Evolutionary conservation across 2,797 vertebrate species (phyloP).

Genomic region (Menidia menidia): DNA sequence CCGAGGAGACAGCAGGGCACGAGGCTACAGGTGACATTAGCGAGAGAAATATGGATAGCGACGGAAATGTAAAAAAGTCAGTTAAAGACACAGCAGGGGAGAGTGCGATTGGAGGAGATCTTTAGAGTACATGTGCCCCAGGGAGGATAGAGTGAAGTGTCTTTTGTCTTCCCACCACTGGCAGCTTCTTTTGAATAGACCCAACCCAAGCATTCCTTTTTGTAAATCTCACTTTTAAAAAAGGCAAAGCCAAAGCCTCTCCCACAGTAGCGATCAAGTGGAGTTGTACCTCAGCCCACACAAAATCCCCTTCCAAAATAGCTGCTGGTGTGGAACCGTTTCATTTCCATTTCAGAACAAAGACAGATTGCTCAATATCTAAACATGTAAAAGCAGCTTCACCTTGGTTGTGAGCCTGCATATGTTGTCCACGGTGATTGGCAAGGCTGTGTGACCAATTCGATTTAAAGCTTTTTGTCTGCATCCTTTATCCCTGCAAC

Average conservation of each 20-base stretch:
- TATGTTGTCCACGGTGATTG: conserved; percentile 69
- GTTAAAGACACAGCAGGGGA: conserved; percentile 49
- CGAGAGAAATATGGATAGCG: conserved; percentile 30
- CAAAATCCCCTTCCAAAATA: conserved; percentile 72
- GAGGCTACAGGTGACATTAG: conserved; percentile 49
- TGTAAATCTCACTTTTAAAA: conserved; percentile 76
- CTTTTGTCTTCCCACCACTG: conserved; percentile 78
- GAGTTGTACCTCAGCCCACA: conserved; percentile 74
- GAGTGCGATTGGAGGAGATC: conserved; percentile 43
- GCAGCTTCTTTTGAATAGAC: conserved; percentile 76
- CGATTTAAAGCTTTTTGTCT: conserved; percentile 72
- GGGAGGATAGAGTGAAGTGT: conserved; percentile 74
- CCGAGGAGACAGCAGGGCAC: conserved; percentile 11
- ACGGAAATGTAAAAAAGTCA: conserved; percentile 23
- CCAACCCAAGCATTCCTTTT: conserved; percentile 72
- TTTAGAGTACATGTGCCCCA: conserved; percentile 72
- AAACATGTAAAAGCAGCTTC: conserved; percentile 53
- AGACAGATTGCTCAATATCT: conserved; percentile 51
- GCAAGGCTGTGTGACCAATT: conserved; percentile 74
- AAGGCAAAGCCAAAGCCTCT: conserved; percentile 73
- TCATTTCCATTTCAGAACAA: conserved; percentile 69
- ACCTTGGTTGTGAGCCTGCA: conserved; percentile 73
- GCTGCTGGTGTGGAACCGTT: conserved; percentile 69
- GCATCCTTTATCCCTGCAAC: conserved; percentile 48
- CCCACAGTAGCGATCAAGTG: conserved; percentile 65